Conservation (phyloP, 2,888 invertebrate species). For the Odontothrips loti region DNA sequence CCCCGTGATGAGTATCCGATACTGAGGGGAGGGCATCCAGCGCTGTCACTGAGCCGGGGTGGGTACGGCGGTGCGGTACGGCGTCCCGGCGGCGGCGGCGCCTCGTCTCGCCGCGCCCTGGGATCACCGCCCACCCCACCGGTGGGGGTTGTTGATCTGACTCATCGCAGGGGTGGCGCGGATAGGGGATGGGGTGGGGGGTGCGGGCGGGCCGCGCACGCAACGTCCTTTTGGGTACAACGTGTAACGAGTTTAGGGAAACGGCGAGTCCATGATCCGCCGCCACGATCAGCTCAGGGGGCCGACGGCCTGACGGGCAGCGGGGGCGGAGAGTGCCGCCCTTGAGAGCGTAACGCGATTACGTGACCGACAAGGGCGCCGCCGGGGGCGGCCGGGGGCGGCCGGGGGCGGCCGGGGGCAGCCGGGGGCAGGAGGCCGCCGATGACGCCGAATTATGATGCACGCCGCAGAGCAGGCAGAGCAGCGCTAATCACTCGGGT, state of each 20-base stretch:
- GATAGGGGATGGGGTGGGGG: not conserved
- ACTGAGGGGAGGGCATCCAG: too few species aligned
- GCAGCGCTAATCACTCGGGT: not conserved
- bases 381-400: not conserved
- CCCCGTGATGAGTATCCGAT: too few species aligned
- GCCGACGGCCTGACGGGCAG: not conserved
- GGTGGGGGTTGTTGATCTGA: not conserved
- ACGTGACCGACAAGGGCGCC: not conserved
- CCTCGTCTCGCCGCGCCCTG: not conserved
- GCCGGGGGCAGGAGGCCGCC: not conserved
- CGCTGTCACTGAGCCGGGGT: too few species aligned
- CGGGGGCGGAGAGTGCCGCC: not conserved
- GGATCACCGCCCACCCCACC: too few species aligned
- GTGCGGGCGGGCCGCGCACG: not conserved
- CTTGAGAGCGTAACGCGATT: not conserved
- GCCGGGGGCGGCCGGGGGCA: not conserved
- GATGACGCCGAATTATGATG: not conserved
- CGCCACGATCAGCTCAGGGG: not conserved
- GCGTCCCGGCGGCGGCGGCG: not conserved
- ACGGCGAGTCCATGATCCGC: not conserved
- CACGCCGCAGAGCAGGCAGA: not conserved
- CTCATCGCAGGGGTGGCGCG: not conserved
- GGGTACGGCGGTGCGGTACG: too few species aligned
- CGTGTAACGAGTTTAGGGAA: slow-evolving; percentile 7
- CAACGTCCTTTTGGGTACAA: not conserved